These are phyloP conservation scores for Rhinogobius similis DNA, from an alignment of 2,113 vertebrate genomes.

Conservation along the genomic window DNA sequence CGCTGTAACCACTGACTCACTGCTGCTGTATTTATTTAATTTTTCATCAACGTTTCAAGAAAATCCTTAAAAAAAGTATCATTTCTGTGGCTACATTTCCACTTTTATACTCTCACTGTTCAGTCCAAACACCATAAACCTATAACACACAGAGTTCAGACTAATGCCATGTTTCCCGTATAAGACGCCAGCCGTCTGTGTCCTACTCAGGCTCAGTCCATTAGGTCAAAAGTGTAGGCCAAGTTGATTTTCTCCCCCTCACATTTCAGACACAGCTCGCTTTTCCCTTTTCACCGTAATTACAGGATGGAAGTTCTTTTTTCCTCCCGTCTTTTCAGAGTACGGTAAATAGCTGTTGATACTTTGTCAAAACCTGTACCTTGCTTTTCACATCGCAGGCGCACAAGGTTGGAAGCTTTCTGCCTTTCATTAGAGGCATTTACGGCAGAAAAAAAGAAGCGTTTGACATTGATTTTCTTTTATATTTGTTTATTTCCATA, in stretches of 20 bases:
- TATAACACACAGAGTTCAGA: background rate
- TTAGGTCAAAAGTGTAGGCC: background rate
- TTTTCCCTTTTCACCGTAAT: background rate
- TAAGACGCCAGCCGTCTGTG: background rate
- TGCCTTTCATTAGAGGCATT: constrained; percentile 2
- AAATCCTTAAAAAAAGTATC: too few relatives aligned
- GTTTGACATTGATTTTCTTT: background rate
- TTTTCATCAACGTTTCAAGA: too few relatives aligned
- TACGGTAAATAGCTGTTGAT: background rate
- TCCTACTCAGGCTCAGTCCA: background rate
- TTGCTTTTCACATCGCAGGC: background rate
- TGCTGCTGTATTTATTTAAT: too few relatives aligned
- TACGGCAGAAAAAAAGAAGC: background rate
- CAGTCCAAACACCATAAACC: background rate
- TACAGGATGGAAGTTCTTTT: background rate
- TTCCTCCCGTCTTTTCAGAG: background rate
- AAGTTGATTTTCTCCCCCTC: background rate
- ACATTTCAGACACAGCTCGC: background rate
- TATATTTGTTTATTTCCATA: constrained; percentile 4
- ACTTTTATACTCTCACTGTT: too few relatives aligned
- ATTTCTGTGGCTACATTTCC: too few relatives aligned
- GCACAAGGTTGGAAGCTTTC: background rate
- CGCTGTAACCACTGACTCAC: too few relatives aligned
- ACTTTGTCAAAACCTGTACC: constrained; percentile 2
- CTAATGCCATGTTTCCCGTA: background rate